Base-by-base conservation (phyloP, 1,140 invertebrate genomes). In the Papilio polytes region DNA sequence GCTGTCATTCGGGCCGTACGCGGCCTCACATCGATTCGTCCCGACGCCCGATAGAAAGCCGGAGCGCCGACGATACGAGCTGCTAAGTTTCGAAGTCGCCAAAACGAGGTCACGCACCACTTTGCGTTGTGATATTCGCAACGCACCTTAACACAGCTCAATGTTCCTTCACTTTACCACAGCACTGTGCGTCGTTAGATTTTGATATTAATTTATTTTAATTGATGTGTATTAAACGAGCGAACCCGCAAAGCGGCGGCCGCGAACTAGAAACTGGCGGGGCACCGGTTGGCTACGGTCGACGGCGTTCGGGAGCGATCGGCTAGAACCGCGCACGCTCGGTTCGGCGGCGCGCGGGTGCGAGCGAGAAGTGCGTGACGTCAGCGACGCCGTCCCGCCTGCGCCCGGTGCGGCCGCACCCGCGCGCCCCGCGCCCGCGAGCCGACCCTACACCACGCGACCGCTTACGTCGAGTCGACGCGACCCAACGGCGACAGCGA, bases 251-350 rank as follows among this genome's bases (percentile, higher is more conserved):
- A 85, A 88, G 83, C 80, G 90, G 83, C 88, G 88, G 86, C 85
- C 92, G 91, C 91, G 92, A 88, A 93, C 92, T 94, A 92, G 92
- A 92, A 90, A 89, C 74, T 83, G 85, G 87, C 86, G 87, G 85
- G 87, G 86, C 85, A 84, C 91, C 88, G 89, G 89, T 94, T 87
- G 93, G 91, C 90, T 89, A 86, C 91, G 91, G 88, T 86, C 81
- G 85, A 81, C 85, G 88, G 80, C 85, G 89, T 31, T 92, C 92
- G 91, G 85, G 78, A 41, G 78, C 51, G 66, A 80, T 93, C 91
- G 91, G 85, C 63, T 26, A 74, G 72, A 46, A 74, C 88, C 91
- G 92, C 83, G 85, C 83, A 80, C 80, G 82, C 85, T 92, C 91
- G 92, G 88, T 87, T 88, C 87, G 87, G 88, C 89, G 90, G 87